phyloP scores from a whole-genome alignment of 2,113 vertebrate genomes.

The Arizona elegans region DNA sequence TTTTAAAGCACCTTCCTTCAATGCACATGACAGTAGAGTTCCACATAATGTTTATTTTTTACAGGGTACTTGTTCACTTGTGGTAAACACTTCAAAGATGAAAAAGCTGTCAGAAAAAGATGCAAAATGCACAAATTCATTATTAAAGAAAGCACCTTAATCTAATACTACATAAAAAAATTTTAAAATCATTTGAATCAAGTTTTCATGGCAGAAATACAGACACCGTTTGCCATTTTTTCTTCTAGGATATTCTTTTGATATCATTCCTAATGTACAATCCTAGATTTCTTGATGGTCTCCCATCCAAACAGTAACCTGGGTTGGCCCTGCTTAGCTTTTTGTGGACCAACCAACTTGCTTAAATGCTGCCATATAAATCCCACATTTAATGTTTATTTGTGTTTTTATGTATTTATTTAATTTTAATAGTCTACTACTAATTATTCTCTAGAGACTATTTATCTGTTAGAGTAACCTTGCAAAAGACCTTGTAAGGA shows the following conservation, averaged over 20 bases:
- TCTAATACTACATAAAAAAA: background rate
- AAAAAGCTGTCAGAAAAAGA: conserved; percentile 14
- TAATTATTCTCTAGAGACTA: background rate
- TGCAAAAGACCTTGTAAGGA: background rate
- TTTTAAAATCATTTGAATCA: background rate
- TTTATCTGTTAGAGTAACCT: background rate
- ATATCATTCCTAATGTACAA: background rate
- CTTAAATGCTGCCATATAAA: background rate
- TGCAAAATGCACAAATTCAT: conserved; percentile 14
- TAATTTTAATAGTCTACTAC: background rate
- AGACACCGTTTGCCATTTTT: background rate
- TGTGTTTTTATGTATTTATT: background rate
- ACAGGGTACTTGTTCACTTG: conserved; percentile 19
- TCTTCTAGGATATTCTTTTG: background rate
- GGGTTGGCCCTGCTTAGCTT: background rate
- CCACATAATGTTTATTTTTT: conserved; percentile 7
- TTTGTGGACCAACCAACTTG: background rate
- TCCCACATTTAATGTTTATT: background rate
- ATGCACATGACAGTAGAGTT: background rate
- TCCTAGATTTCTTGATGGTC: background rate
- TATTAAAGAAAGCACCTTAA: conserved; percentile 15
- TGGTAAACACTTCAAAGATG: conserved; percentile 29
- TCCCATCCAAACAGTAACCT: background rate
- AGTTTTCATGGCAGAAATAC: background rate
- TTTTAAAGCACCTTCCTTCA: background rate